These are phyloP conservation scores for Harpagifer antarcticus DNA, from an alignment of 2,797 vertebrate genomes.

Conservation along the genomic window DNA sequence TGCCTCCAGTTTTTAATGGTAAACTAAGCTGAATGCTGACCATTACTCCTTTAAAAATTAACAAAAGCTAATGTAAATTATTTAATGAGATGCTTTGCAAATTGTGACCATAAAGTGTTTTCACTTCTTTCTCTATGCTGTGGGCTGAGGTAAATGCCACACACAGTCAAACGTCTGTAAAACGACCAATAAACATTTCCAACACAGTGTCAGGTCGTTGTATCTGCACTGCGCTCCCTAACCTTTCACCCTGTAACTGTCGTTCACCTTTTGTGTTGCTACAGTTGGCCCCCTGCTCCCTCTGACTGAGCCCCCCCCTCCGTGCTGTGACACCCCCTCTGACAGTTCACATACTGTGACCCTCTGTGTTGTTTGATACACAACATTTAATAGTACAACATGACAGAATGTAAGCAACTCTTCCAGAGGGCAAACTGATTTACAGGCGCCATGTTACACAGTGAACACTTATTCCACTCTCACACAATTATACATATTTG, in stretches of 20 bases:
- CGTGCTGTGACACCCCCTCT: background rate
- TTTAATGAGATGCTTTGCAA: background rate
- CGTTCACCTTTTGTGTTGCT: constrained; percentile 51
- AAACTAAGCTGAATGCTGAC: no score
- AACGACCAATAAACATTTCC: constrained; percentile 64
- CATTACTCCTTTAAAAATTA: no score
- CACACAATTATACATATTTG: constrained; percentile 25
- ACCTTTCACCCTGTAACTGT: constrained; percentile 67
- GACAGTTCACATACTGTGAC: constrained; percentile 1
- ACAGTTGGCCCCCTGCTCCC: constrained; percentile 55
- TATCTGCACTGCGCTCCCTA: constrained; percentile 52
- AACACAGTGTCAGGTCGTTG: constrained; percentile 58
- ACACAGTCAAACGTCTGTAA: constrained; percentile 66
- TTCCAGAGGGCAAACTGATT: constrained; percentile 6
- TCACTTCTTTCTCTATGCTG: constrained; percentile 1
- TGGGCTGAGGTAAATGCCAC: constrained; percentile 60
- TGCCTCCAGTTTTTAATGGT: no score
- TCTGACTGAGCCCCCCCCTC: background rate
- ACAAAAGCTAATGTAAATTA: no score
- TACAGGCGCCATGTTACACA: constrained; percentile 1
- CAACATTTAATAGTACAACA: background rate
- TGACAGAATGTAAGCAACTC: background rate
- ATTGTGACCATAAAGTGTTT: background rate
- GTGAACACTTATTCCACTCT: constrained; percentile 16
- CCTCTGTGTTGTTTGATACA: background rate